Conservation (phyloP, 2,888 invertebrate species). For the Boloria euphrosyne region DNA sequence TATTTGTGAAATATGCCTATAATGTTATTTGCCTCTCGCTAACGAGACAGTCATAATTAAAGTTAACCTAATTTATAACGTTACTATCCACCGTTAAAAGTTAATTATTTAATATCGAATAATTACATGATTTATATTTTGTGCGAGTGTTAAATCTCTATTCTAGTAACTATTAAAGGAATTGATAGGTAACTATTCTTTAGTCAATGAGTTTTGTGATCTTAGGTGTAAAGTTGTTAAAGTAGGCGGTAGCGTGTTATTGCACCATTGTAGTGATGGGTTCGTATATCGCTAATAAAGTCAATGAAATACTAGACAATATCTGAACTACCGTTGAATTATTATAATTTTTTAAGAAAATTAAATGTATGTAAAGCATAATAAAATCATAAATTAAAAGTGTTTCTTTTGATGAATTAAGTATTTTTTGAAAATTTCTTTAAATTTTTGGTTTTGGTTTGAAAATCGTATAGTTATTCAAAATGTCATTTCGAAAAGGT, state of each 20-base stretch:
- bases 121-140: neutral
- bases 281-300: constrained; percentile 1
- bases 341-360: neutral
- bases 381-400: neutral
- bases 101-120: neutral
- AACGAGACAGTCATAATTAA: no score
- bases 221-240: constrained; percentile 46
- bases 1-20: no score
- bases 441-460: neutral
- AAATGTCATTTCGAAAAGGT: constrained; percentile 50
- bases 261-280: neutral
- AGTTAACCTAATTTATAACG: no score
- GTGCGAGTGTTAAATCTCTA: constrained; percentile 21
- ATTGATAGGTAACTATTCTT: constrained; percentile 63
- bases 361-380: neutral
- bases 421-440: neutral
- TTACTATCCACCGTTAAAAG: no score
- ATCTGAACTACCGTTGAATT: neutral
- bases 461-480: neutral
- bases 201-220: constrained; percentile 76
- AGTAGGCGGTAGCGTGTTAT: constrained; percentile 27
- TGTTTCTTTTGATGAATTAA: constrained; percentile 3
- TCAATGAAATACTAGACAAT: neutral
- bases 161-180: constrained; percentile 59
- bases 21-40: no score